Evolutionary conservation across 1,140 invertebrate species (phyloP), one percentile per base, ranked within the genome.

Genomic region (Nomia melanderi): DNA sequence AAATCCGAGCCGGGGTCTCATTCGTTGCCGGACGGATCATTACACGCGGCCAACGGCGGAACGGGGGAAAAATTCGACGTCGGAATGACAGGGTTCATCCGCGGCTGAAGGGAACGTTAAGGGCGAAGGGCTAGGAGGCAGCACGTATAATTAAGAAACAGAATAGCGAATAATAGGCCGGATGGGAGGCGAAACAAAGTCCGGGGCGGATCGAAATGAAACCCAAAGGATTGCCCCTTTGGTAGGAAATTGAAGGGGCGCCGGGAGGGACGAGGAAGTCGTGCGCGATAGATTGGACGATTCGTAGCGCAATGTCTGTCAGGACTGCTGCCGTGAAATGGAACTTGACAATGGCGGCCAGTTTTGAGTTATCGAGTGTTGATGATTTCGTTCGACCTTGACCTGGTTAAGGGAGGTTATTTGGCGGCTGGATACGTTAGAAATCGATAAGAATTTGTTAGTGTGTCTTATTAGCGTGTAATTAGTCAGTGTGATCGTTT

Each of bases 1-100:
- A 69, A 73, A 78, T 82, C n/a, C n/a, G n/a, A n/a, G n/a, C n/a
- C n/a, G 53, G 44, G 59, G 53, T 47, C 20, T n/a, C 44, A 47
- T 44, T 69, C 20, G 33, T 0, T 5, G 17, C n/a, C 14, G 14
- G 63, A 54, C 9, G 14, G 39, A 75, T 75, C 31, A 50, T 76
- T 69, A 67, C 39, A 23, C n/a, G 2, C 59, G 9, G 31, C n/a
- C n/a, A 1, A 20, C 3, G 1, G 12, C 6, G 4, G 7, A 0
- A n/a, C 8, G n/a, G 33, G 27, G 29, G 20, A 33, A 41, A 39
- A 39, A 73, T 73, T 53, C 20, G 60, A 73, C 25, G 71, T 65
- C 53, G 36, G 60, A 73, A 65, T 31, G 27, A 47, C 27, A 27
- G 54, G 25, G 31, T 36, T 8, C n/a, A 20, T 17, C 3, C 25